phyloP scores from a whole-genome alignment of 2,888 invertebrate genomes.

The Blastobasis lacticolella region DNA sequence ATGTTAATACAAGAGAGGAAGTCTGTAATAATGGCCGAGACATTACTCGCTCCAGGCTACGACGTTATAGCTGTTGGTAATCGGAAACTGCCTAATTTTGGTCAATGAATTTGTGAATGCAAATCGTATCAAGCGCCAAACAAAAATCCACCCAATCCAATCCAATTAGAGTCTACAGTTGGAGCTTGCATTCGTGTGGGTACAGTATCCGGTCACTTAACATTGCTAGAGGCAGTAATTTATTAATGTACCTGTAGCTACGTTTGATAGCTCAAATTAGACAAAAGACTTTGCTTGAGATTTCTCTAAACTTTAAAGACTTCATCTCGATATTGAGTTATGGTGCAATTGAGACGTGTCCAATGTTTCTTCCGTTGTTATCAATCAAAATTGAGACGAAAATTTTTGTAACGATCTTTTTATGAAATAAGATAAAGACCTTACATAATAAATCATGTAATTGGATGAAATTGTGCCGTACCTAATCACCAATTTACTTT shows the following conservation, averaged over 20 bases:
- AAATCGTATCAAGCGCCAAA: slow-evolving; percentile 30
- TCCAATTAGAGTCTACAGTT: slow-evolving; percentile 10
- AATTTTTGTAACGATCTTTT: not conserved
- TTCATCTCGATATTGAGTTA: slow-evolving; percentile 48
- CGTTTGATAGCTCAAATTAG: slow-evolving; percentile 59
- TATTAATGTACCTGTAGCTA: slow-evolving; percentile 57
- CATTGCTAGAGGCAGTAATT: slow-evolving; percentile 60
- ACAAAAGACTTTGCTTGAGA: slow-evolving; percentile 45
- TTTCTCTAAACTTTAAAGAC: slow-evolving; percentile 45
- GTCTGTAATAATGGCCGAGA: slow-evolving; percentile 48
- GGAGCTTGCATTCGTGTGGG: slow-evolving; percentile 18
- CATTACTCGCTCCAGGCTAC: slow-evolving; percentile 45
- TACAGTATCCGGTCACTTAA: slow-evolving; percentile 62
- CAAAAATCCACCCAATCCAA: slow-evolving; percentile 19
- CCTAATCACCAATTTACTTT: no score
- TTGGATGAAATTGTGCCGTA: no score
- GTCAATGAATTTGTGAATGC: slow-evolving; percentile 66
- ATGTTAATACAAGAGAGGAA: slow-evolving; percentile 31
- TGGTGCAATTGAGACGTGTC: slow-evolving; percentile 35
- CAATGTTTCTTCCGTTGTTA: slow-evolving; percentile 19
- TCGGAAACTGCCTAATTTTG: slow-evolving; percentile 67
- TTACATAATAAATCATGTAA: not conserved
- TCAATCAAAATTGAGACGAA: slow-evolving; percentile 24
- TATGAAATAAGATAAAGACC: not conserved
- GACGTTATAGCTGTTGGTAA: slow-evolving; percentile 55